These are phyloP conservation scores for Nymphalis polychloros DNA, from an alignment of 2,888 invertebrate species.

Conservation along the genomic window DNA sequence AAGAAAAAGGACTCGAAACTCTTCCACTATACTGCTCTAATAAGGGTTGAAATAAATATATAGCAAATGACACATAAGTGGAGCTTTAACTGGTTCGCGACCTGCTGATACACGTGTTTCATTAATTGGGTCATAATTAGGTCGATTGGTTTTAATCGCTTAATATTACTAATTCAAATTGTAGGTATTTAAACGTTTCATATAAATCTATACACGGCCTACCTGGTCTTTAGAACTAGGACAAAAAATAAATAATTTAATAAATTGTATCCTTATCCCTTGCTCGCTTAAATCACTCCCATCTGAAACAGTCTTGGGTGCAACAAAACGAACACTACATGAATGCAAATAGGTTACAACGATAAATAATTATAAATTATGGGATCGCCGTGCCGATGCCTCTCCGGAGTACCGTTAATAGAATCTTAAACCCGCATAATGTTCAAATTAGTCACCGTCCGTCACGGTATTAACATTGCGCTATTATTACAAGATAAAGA, in stretches of 20 bases:
- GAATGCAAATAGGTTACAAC: slow-evolving; percentile 52
- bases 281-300: slow-evolving; percentile 12
- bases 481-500: slow-evolving; percentile 42
- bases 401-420: slow-evolving; percentile 62
- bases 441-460: slow-evolving; percentile 64
- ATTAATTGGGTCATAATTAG: too few species aligned
- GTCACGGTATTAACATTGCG: slow-evolving; percentile 54
- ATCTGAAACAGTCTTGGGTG: slow-evolving; percentile 19
- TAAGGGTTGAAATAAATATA: too few species aligned
- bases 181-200: background rate
- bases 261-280: slow-evolving; percentile 19
- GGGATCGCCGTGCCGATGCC: slow-evolving; percentile 47
- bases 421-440: slow-evolving; percentile 61
- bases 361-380: slow-evolving; percentile 62
- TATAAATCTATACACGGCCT: background rate
- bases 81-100: too few species aligned
- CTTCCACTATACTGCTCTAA: too few species aligned
- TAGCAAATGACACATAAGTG: too few species aligned
- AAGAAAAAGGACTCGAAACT: too few species aligned
- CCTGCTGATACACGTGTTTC: too few species aligned
- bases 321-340: slow-evolving; percentile 32
- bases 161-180: background rate
- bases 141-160: too few species aligned
- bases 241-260: slow-evolving; percentile 17
- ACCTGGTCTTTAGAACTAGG: background rate